phyloP scores from a whole-genome alignment of 2,113 vertebrate genomes.

The Triplophysa siluroides region DNA sequence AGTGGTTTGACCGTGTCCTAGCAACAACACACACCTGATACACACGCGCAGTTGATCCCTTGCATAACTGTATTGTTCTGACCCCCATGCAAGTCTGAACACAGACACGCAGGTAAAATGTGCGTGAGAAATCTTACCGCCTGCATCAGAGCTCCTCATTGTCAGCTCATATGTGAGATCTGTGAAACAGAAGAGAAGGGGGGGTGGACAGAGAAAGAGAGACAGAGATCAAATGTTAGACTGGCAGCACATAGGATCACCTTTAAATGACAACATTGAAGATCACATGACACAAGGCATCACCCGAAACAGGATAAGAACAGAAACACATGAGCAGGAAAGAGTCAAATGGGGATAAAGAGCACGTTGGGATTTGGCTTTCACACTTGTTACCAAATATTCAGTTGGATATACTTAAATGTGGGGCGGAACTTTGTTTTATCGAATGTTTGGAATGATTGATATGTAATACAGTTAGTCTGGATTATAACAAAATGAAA shows the following conservation, averaged over 20 bases:
- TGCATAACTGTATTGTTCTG: neutral
- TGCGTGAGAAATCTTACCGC: conserved; percentile 79
- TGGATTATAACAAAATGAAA: no score
- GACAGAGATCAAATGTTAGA: conserved; percentile 45
- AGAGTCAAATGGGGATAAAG: neutral
- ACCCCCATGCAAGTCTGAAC: neutral
- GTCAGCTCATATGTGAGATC: conserved; percentile 96
- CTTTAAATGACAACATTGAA: conserved; percentile 28
- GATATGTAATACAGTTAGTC: no score
- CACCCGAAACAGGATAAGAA: conserved; percentile 15
- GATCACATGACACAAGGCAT: conserved; percentile 29
- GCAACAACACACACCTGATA: conserved; percentile 5
- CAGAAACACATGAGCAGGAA: neutral
- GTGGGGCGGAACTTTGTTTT: no score
- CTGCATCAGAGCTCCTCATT: conserved; percentile 84
- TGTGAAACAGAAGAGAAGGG: conserved; percentile 66
- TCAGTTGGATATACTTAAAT: no score
- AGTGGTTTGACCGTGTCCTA: neutral
- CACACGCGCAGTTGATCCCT: neutral
- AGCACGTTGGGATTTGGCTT: neutral
- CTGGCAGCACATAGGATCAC: conserved; percentile 32
- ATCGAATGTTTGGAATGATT: no score
- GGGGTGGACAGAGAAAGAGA: conserved; percentile 12
- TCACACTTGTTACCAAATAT: neutral
- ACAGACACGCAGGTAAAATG: neutral